These are phyloP conservation scores for Alectura lathami DNA, from an alignment of 2,113 vertebrate species.

Conservation along the genomic window DNA sequence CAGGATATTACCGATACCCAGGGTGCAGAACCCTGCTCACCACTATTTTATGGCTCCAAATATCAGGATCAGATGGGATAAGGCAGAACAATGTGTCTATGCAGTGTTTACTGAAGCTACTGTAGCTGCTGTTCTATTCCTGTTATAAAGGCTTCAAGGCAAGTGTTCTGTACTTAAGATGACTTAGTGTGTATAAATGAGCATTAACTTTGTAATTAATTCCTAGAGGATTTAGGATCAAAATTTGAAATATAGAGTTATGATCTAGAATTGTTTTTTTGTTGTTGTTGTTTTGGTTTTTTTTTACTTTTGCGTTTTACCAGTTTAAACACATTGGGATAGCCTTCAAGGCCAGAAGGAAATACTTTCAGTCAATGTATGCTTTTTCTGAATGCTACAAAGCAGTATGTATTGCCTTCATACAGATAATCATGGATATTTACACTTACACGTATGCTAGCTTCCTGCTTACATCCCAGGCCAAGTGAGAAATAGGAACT, in stretches of 20 bases:
- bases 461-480: neutral
- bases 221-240: neutral
- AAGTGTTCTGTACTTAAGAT: neutral
- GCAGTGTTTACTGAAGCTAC: neutral
- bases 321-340: neutral
- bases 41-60: neutral
- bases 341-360: neutral
- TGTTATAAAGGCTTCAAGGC: neutral
- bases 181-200: neutral
- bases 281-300: too few species aligned
- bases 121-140: neutral
- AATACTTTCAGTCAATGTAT: neutral
- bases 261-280: neutral
- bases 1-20: too few species aligned
- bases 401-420: neutral
- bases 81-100: neutral
- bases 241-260: neutral
- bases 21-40: neutral
- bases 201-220: slow-evolving; percentile 7
- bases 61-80: neutral
- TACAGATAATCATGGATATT: neutral
- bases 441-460: neutral
- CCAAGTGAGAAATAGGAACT: neutral
- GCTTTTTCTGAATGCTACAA: neutral
- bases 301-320: too few species aligned